A percentile compares a stretch with the other conserved stretches of the same genome.
Conservation (phyloP, 2,113 vertebrate species). For the Rattus norvegicus region GRCr8 NC_086024.1:102457001-102457500, state of each 20-base stretch:
- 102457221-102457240: conserved; percentile 34
- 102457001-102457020: conserved; percentile 1
- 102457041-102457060: conserved; percentile 8
- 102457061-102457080: conserved; percentile 15
- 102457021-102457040: conserved; percentile 31
- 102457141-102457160: conserved; percentile 50
- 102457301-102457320: conserved; percentile 52
- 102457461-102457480: not conserved
- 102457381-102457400: not conserved
- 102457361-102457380: conserved; percentile 30
- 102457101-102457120: conserved; percentile 20
- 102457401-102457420: not conserved
- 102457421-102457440: not conserved
- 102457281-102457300: conserved; percentile 59
- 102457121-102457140: conserved; percentile 44
- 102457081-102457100: conserved; percentile 21
- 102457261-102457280: conserved; percentile 40
- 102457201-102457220: not conserved
- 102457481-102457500: not conserved
- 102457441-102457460: not conserved
- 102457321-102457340: conserved; percentile 55
- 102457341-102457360: conserved; percentile 44
- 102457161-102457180: conserved; percentile 53
- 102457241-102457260: conserved; percentile 50
- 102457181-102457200: conserved; percentile 28